A percentile compares a stretch with the other conserved stretches of the same genome.
phyloP scores from a whole-genome alignment of 2,888 invertebrate species.

The Uropetala carovei region DNA sequence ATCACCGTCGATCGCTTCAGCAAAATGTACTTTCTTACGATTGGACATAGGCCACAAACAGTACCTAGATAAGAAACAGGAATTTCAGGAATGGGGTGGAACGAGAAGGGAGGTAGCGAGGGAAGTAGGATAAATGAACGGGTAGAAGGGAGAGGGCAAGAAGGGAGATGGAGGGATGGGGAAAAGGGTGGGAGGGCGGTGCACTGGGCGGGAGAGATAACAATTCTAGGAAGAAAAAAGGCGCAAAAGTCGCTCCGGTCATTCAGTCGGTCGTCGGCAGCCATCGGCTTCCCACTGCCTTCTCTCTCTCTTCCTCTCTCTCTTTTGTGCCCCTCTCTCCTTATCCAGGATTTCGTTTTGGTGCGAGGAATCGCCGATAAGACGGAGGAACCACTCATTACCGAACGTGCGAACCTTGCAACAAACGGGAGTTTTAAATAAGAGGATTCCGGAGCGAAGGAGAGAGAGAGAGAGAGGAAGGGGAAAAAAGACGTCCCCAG shows the following conservation, averaged over 20 bases:
- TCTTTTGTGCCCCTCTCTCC: too few relatives aligned
- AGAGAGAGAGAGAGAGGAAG: too few relatives aligned
- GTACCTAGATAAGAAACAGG: background rate
- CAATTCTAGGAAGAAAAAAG: background rate
- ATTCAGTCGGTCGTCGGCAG: background rate
- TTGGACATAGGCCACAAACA: background rate
- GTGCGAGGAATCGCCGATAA: too few relatives aligned
- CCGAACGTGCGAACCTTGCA: too few relatives aligned
- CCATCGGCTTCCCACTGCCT: background rate
- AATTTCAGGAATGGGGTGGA: background rate
- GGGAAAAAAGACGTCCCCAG: too few relatives aligned
- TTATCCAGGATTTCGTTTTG: too few relatives aligned
- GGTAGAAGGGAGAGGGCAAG: background rate
- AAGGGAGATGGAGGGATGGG: background rate
- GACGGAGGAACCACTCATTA: too few relatives aligned
- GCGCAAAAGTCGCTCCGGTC: background rate
- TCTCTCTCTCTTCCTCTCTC: background rate
- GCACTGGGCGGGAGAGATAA: background rate
- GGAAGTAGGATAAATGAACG: background rate
- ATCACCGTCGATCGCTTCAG: background rate
- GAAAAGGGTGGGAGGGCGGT: background rate
- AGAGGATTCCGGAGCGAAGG: too few relatives aligned
- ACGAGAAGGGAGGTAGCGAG: too few relatives aligned
- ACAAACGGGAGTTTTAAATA: too few relatives aligned
- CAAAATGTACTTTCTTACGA: background rate